These are phyloP conservation scores for Meganola albula DNA, from an alignment of 2,888 invertebrate genomes.

Conservation along the genomic window DNA sequence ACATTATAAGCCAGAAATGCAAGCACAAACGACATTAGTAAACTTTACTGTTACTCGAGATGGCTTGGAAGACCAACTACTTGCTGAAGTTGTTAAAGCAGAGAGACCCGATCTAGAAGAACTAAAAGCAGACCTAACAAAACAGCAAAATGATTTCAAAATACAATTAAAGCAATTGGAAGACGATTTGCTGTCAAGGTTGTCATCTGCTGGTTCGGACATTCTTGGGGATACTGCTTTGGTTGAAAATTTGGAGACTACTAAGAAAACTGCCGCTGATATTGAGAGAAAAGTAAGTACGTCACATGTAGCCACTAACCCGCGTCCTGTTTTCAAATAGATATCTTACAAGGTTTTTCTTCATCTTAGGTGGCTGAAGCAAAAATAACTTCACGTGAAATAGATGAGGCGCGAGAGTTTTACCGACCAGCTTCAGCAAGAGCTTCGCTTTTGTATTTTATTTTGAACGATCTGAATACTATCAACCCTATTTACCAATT, in stretches of 20 bases:
- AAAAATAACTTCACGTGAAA: constrained; percentile 92
- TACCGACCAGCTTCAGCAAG: constrained; percentile 93
- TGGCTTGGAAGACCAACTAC: constrained; percentile 95
- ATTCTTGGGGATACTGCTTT: constrained; percentile 95
- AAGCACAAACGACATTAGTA: constrained; percentile 97
- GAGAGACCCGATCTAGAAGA: constrained; percentile 97
- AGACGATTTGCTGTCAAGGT: constrained; percentile 92
- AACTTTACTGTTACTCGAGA: constrained; percentile 98
- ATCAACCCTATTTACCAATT: constrained; percentile 99
- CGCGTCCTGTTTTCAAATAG: too few relatives aligned
- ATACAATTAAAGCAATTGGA: constrained; percentile 95
- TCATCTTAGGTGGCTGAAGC: constrained; percentile 85
- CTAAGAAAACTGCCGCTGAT: constrained; percentile 96
- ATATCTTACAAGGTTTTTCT: too few relatives aligned
- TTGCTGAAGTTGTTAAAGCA: constrained; percentile 97
- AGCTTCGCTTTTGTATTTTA: constrained; percentile 96
- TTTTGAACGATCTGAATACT: constrained; percentile 95
- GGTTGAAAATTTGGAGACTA: constrained; percentile 97
- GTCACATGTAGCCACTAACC: background rate
- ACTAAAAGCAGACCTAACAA: constrained; percentile 94
- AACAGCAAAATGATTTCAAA: constrained; percentile 98
- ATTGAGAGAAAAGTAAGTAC: constrained; percentile 89
- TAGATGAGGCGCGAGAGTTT: constrained; percentile 94
- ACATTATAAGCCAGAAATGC: constrained; percentile 99
- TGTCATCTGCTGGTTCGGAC: constrained; percentile 95